These are phyloP conservation scores for Ormyrus pomaceus DNA, from an alignment of 2,888 invertebrate species.

Conservation along the genomic window DNA sequence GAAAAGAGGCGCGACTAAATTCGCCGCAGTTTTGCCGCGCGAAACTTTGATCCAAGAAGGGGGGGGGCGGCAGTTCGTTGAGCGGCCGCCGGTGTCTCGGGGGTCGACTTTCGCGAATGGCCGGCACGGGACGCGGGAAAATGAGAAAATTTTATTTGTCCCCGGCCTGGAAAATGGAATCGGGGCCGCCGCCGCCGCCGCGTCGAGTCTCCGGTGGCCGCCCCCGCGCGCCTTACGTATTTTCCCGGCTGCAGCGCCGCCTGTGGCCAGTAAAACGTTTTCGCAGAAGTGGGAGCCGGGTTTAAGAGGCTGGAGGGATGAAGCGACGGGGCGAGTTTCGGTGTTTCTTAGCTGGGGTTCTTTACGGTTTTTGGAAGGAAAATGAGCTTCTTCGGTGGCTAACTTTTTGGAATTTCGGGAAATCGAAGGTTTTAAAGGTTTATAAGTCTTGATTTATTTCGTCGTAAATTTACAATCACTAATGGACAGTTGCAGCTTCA, in stretches of 20 bases:
- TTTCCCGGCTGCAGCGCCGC: conserved; percentile 13
- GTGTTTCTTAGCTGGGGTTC: too few relatives aligned
- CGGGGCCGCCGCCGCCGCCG: neutral
- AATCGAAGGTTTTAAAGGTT: too few relatives aligned
- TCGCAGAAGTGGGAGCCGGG: conserved; percentile 47
- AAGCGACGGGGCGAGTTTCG: conserved; percentile 4
- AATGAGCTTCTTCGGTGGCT: too few relatives aligned
- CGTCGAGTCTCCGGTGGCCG: conserved; percentile 8
- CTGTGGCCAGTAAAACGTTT: conserved; percentile 62
- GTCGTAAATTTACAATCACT: too few relatives aligned
- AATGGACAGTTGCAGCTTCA: too few relatives aligned
- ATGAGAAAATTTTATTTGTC: conserved; percentile 71
- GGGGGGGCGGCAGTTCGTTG: too few relatives aligned
- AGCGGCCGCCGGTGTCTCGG: conserved; percentile 11
- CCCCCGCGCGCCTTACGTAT: conserved; percentile 10
- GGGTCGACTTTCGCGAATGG: conserved; percentile 61
- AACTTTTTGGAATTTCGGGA: too few relatives aligned
- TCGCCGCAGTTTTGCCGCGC: too few relatives aligned
- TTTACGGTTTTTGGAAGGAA: too few relatives aligned
- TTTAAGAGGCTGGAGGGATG: conserved; percentile 44
- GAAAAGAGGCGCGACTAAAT: too few relatives aligned
- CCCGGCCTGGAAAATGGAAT: conserved; percentile 54
- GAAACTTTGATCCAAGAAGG: too few relatives aligned
- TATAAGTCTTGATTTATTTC: too few relatives aligned
- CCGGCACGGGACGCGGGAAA: conserved; percentile 60